Evolutionary conservation across 2,113 vertebrate species (phyloP).

Genomic region (Cepphus grylle): DNA sequence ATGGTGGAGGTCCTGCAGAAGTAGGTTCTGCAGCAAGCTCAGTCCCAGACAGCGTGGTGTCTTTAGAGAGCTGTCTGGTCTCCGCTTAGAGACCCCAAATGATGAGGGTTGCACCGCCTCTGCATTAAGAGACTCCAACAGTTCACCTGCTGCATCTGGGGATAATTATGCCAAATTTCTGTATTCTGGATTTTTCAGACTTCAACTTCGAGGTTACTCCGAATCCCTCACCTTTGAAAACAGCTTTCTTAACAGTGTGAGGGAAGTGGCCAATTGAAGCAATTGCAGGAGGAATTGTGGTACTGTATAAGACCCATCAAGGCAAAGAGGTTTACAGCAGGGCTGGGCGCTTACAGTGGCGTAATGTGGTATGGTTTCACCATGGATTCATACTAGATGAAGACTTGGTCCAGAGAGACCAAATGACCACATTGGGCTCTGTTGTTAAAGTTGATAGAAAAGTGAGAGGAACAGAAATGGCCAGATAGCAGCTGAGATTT

Average conservation of each 20-base stretch:
- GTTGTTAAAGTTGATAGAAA: not conserved
- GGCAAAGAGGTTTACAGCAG: not conserved
- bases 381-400: not conserved
- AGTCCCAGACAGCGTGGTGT: fast-evolving
- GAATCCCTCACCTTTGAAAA: not conserved
- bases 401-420: not conserved
- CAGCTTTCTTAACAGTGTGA: not conserved
- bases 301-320: not conserved
- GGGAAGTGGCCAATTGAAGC: not conserved
- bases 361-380: not conserved
- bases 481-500: not conserved
- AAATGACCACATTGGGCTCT: not conserved
- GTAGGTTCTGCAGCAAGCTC: not conserved
- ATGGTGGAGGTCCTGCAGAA: too few relatives aligned
- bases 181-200: not conserved
- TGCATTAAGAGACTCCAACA: not conserved
- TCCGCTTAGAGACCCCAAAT: not conserved
- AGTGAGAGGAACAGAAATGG: not conserved
- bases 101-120: not conserved
- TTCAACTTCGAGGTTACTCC: not conserved
- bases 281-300: not conserved
- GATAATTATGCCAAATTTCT: not conserved
- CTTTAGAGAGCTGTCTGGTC: not conserved
- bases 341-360: not conserved
- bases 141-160: not conserved